A percentile compares a stretch with the other conserved stretches of the same genome.
Evolutionary conservation across 1,140 invertebrate genomes (phyloP).

Genomic region (Apis cerana): DNA sequence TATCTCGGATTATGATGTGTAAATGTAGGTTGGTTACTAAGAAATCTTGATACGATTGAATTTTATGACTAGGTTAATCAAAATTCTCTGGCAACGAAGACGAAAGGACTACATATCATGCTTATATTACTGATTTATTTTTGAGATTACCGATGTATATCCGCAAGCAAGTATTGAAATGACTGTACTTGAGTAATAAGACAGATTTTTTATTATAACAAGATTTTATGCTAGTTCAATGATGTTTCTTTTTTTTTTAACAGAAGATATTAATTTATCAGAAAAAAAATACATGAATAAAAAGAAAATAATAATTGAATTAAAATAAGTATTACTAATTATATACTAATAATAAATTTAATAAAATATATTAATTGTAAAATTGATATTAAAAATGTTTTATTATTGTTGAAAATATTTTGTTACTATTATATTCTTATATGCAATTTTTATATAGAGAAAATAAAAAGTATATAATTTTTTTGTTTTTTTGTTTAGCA

Average conservation of each 20-base stretch:
- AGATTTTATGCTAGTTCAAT: neutral
- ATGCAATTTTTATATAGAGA: too few relatives aligned
- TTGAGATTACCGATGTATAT: neutral
- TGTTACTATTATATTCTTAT: too few relatives aligned
- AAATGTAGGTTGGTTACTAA: conserved; percentile 33
- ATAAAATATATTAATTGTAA: too few relatives aligned
- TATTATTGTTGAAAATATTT: too few relatives aligned
- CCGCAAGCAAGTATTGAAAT: neutral
- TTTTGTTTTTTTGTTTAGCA: too few relatives aligned
- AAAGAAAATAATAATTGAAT: too few relatives aligned
- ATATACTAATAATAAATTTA: too few relatives aligned
- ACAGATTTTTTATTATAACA: neutral
- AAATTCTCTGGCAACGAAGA: neutral
- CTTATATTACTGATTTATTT: too few relatives aligned
- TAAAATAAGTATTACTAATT: too few relatives aligned
- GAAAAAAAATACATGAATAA: neutral
- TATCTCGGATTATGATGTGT: conserved; percentile 32
- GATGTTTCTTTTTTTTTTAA: neutral
- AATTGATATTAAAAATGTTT: too few relatives aligned
- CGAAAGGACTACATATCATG: too few relatives aligned
- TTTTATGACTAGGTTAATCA: conserved; percentile 16
- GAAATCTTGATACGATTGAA: conserved; percentile 20
- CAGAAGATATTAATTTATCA: neutral
- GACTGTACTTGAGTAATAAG: neutral
- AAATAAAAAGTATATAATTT: too few relatives aligned